Evolutionary conservation across 2,888 invertebrate genomes (phyloP).

Genomic region (Chrysolina haemoptera): DNA sequence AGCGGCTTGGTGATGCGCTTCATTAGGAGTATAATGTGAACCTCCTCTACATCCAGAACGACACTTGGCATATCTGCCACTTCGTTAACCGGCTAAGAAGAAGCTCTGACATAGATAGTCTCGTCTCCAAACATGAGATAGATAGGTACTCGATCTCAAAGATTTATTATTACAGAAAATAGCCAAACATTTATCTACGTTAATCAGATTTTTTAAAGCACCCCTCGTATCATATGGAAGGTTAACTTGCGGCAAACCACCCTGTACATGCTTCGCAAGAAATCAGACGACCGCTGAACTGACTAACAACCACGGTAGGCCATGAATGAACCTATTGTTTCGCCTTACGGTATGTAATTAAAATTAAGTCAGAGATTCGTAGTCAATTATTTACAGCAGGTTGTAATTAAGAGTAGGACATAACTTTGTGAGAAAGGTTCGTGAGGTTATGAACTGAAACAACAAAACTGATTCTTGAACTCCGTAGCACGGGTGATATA

Average conservation of each 20-base stretch:
- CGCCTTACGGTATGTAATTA: conserved; percentile 28
- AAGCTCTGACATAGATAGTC: no score
- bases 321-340: conserved; percentile 35
- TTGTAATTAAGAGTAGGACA: not conserved
- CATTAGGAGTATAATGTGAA: no score
- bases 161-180: no score
- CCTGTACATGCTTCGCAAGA: not conserved
- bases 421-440: not conserved
- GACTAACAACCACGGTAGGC: conserved; percentile 6
- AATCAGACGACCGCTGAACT: not conserved
- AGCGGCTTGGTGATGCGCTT: no score
- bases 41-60: no score
- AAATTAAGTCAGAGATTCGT: conserved; percentile 28
- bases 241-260: not conserved
- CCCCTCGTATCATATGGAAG: no score
- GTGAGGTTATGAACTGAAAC: not conserved
- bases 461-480: not conserved
- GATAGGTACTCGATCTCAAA: no score
- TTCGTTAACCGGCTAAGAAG: no score
- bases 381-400: conserved; percentile 27
- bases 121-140: no score
- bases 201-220: not conserved
- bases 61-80: no score
- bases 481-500: no score
- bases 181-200: no score